Base-by-base conservation (phyloP, 1,140 invertebrate genomes). In the Parapsyche elsis region DNA sequence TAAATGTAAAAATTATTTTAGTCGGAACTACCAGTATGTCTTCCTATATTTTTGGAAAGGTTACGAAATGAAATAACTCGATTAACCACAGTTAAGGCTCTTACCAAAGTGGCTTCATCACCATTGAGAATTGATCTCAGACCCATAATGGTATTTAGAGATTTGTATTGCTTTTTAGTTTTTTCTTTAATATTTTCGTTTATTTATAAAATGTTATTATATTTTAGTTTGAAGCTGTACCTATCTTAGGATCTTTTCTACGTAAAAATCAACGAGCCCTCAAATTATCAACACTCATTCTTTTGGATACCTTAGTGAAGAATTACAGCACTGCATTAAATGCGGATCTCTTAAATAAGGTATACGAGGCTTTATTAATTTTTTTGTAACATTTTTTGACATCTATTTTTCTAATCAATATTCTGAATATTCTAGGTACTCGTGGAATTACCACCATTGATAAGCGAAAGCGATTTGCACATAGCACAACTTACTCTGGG, bases 231-330 rank as follows among this genome's bases (percentile, higher is more conserved):
- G 96, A 99, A 85, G 95, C 95, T 12, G 92, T 99, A 83, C 96
- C 97, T 21, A 94, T 98, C 80, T 89, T 99, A 26, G 96, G 97
- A 9, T 95, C 96, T 5, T 99, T 99, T 85, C 88, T 99, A 67
- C 91, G 98, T 49, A 99, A 99, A 89, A 99, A 99, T 90, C 97
- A 99, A 86, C 91, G 98, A 81, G 96, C 97, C 23, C 88, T 99
- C 19, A 98, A 99, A 89, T 88, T 99, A 5, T 94, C 94, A 71
- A 98, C 98, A 0, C 88, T 99, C 5, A 93, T 94, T 49, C 91
- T 99, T 71, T 88, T 99, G 9, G 97, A 99, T 85, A 97, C 96
- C 14, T 89, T 99, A 38, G 93, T 97, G 10, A 93, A 93, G 77
- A 96, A 96, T 86, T 98, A 97, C 86, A 93, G 92, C 84, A 90